phyloP scores from a whole-genome alignment of 2,888 invertebrate species.

The Selenia dentaria region DNA sequence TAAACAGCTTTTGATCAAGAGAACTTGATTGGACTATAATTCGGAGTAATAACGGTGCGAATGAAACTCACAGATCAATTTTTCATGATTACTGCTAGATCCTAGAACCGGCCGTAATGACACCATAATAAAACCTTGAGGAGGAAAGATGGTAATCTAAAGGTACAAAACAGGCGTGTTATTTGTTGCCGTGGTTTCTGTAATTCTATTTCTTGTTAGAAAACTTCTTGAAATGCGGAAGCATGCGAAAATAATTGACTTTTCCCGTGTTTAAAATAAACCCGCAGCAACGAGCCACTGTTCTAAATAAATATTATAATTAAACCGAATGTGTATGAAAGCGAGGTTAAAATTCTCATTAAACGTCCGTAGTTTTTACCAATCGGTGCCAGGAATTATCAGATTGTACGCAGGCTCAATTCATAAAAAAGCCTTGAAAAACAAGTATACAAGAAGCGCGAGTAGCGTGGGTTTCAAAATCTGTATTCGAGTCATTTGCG shows the following conservation, averaged over 20 bases:
- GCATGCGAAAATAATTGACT: slow-evolving; percentile 6
- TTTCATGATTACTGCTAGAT: slow-evolving; percentile 41
- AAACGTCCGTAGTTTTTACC: slow-evolving; percentile 53
- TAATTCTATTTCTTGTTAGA: slow-evolving; percentile 3
- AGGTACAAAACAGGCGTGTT: slow-evolving; percentile 8
- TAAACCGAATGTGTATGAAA: slow-evolving; percentile 13
- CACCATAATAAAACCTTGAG: slow-evolving; percentile 42
- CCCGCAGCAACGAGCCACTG: neutral
- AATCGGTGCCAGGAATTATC: slow-evolving; percentile 56
- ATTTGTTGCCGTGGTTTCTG: slow-evolving; percentile 1
- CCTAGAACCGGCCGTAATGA: slow-evolving; percentile 42
- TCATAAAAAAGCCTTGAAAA: slow-evolving; percentile 54
- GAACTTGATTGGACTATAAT: too few species aligned
- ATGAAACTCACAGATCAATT: slow-evolving; percentile 37
- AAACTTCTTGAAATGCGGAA: slow-evolving; percentile 6
- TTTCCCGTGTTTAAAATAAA: slow-evolving; percentile 5
- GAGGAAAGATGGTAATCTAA: slow-evolving; percentile 30
- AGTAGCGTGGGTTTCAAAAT: slow-evolving; percentile 61
- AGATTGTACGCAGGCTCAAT: slow-evolving; percentile 47
- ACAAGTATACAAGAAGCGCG: slow-evolving; percentile 37
- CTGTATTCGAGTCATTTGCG: slow-evolving; percentile 46
- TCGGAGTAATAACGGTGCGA: slow-evolving; percentile 16
- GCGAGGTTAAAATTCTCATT: slow-evolving; percentile 61
- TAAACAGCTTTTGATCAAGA: slow-evolving; percentile 17
- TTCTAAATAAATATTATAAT: slow-evolving; percentile 19